These are phyloP conservation scores for Seira ritae DNA, from an alignment of 2,888 invertebrate species.

Conservation along the genomic window DNA sequence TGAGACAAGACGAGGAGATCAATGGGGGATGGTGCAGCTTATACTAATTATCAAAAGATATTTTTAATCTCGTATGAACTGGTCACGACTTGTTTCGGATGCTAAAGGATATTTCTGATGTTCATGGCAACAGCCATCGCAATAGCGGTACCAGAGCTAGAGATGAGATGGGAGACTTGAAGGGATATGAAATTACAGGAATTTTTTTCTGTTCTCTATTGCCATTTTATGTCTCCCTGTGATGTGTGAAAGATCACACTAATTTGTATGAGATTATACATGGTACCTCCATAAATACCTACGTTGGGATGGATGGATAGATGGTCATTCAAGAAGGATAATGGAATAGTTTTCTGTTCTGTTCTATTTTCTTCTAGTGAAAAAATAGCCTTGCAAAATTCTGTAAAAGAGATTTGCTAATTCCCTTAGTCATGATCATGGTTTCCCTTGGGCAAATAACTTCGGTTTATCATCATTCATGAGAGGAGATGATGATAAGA, in stretches of 20 bases:
- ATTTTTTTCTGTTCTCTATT: too few relatives aligned
- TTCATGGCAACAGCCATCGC: too few relatives aligned
- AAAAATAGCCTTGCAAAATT: constrained; percentile 6
- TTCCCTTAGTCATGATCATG: background rate
- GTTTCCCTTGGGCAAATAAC: constrained; percentile 2
- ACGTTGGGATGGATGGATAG: background rate
- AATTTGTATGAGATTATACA: background rate
- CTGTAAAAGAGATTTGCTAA: too few relatives aligned
- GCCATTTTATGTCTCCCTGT: background rate
- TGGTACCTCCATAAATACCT: background rate
- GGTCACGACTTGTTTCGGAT: constrained; percentile 13
- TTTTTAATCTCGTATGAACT: constrained; percentile 5
- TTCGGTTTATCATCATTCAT: constrained; percentile 4
- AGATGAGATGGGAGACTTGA: too few relatives aligned
- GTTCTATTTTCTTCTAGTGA: background rate
- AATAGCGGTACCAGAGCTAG: background rate
- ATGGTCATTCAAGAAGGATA: background rate
- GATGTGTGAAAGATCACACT: background rate
- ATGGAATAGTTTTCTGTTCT: background rate
- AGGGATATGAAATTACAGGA: too few relatives aligned
- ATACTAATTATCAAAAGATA: background rate
- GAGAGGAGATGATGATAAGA: background rate
- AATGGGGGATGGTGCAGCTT: background rate
- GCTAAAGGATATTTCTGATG: background rate
- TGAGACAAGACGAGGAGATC: background rate